phyloP scores from a whole-genome alignment of 2,113 vertebrate genomes.

The Mungos mungo region DNA sequence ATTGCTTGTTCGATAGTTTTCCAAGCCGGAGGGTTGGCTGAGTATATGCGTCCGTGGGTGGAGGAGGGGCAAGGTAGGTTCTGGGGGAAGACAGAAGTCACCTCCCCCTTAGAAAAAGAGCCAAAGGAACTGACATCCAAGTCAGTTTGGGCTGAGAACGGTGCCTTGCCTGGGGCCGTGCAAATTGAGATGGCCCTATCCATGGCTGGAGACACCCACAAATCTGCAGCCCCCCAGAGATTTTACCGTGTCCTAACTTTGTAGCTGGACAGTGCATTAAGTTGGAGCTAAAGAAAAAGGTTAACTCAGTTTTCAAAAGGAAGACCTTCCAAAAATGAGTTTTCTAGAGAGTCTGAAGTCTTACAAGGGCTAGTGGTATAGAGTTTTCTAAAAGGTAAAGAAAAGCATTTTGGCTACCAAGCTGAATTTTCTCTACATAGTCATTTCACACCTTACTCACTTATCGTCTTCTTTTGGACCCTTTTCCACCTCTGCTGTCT shows the following conservation, averaged over 20 bases:
- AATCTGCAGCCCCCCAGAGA: background rate
- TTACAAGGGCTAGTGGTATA: background rate
- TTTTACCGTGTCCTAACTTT: background rate
- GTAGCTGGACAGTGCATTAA: background rate
- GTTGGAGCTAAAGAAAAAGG: background rate
- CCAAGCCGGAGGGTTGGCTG: background rate
- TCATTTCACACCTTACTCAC: background rate
- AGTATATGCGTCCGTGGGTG: background rate
- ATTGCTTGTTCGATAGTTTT: background rate
- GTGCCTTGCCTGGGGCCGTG: rapidly evolving
- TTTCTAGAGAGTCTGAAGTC: background rate
- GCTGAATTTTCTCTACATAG: background rate
- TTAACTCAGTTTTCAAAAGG: background rate
- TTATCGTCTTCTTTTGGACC: background rate
- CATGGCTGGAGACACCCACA: background rate
- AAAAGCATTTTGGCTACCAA: background rate
- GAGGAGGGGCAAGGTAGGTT: background rate
- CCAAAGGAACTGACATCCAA: background rate
- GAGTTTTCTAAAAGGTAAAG: background rate
- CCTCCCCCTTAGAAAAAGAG: background rate
- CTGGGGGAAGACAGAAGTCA: background rate
- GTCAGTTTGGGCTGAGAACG: background rate
- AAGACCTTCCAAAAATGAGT: background rate
- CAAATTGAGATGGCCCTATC: background rate
- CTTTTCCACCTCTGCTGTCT: background rate